These are phyloP conservation scores for Volucella inflata DNA, from an alignment of 2,888 invertebrate genomes.

Conservation along the genomic window DNA sequence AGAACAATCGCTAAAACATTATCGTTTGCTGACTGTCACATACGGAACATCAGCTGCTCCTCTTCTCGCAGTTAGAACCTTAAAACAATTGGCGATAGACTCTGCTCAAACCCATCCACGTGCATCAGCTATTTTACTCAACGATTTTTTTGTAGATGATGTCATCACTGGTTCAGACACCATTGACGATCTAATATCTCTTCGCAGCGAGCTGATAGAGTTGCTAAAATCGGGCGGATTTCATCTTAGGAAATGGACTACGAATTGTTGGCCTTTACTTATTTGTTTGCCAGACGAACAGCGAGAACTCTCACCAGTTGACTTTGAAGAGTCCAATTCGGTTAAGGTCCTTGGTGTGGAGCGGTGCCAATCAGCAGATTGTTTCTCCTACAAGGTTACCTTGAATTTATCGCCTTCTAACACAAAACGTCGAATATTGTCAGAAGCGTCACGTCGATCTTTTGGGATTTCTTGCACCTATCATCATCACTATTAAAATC, in stretches of 20 bases:
- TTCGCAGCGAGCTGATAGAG: slow-evolving; percentile 17
- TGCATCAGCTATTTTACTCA: no score
- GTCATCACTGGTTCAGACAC: slow-evolving; percentile 56
- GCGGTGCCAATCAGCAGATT: slow-evolving; percentile 47
- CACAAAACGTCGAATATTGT: slow-evolving; percentile 33
- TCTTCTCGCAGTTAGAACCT: no score
- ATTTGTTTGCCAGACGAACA: slow-evolving; percentile 28
- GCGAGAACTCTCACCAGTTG: slow-evolving; percentile 34
- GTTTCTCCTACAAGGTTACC: slow-evolving; percentile 33
- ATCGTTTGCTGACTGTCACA: slow-evolving; percentile 11
- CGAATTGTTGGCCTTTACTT: slow-evolving; percentile 42
- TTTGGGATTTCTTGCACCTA: slow-evolving; percentile 25
- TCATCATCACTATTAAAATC: slow-evolving; percentile 18
- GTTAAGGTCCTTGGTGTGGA: slow-evolving; percentile 36
- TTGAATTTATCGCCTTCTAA: background rate
- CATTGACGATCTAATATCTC: background rate
- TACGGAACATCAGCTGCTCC: slow-evolving; percentile 18
- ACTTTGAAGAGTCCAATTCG: slow-evolving; percentile 29
- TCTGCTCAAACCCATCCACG: no score
- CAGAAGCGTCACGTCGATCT: slow-evolving; percentile 31
- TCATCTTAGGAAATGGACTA: slow-evolving; percentile 40
- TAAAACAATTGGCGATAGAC: no score
- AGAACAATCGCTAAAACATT: background rate
- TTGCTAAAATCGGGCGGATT: background rate
- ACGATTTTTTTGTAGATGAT: background rate